Evolutionary conservation across 2,888 invertebrate species (phyloP).

Genomic region (Chelonus formosanus): DNA sequence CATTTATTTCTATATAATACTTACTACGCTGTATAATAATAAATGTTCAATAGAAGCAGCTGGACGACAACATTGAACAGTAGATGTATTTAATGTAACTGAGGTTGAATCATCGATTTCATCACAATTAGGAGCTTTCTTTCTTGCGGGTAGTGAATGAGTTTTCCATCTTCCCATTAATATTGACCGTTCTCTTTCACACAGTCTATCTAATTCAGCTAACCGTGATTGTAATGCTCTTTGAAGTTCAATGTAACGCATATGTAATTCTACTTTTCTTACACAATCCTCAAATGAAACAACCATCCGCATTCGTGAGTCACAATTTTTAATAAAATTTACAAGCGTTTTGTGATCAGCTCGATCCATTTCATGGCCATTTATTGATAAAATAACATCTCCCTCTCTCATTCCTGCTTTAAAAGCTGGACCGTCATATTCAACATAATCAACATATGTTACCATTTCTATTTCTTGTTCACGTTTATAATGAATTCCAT

Average conservation of each 20-base stretch:
- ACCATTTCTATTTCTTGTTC: conserved; percentile 95
- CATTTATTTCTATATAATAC: conserved; percentile 9
- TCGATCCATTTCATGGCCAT: conserved; percentile 94
- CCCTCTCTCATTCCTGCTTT: conserved; percentile 95
- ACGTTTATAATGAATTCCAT: conserved; percentile 94
- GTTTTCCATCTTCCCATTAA: conserved; percentile 90
- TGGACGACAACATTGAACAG: conserved; percentile 74
- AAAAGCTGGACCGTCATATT: conserved; percentile 90
- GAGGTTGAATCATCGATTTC: conserved; percentile 56
- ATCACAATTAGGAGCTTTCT: conserved; percentile 74
- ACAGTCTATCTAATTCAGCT: conserved; percentile 83
- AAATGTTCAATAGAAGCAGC: conserved; percentile 83
- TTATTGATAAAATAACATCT: conserved; percentile 95
- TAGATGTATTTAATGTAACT: conserved; percentile 56
- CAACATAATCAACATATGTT: conserved; percentile 97
- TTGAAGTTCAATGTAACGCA: conserved; percentile 90
- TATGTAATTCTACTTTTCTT: conserved; percentile 91
- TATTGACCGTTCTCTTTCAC: conserved; percentile 82
- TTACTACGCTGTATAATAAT: conserved; percentile 62
- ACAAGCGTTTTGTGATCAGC: conserved; percentile 94
- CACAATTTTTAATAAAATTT: conserved; percentile 89
- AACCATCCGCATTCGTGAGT: conserved; percentile 92
- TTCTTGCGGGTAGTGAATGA: conserved; percentile 85
- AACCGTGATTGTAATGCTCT: conserved; percentile 84
- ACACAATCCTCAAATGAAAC: conserved; percentile 97